Evolutionary conservation across 2,888 invertebrate genomes (phyloP).

Genomic region (Ditylenchus weischeri): DNA sequence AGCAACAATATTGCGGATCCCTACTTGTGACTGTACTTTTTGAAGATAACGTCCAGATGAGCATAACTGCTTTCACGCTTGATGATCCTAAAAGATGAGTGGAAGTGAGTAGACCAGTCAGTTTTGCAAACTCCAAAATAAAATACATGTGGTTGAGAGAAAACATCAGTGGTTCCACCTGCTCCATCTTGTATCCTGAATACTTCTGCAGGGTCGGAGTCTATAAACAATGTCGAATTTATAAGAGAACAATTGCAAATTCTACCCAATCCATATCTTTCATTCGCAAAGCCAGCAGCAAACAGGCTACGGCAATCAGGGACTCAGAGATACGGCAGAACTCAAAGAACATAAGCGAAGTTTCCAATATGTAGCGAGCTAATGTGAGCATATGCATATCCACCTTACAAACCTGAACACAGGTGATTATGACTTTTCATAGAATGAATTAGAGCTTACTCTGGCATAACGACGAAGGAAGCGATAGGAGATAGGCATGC

Average conservation of each 20-base stretch:
- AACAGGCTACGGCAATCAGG: conserved; percentile 80
- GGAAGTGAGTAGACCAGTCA: too few relatives aligned
- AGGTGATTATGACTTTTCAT: too few relatives aligned
- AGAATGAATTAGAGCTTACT: conserved; percentile 52
- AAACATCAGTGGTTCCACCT: conserved; percentile 46
- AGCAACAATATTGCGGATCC: too few relatives aligned
- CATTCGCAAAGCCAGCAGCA: conserved; percentile 84
- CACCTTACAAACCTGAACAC: not conserved
- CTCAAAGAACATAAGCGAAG: conserved; percentile 84
- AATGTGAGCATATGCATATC: conserved; percentile 63
- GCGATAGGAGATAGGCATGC: conserved; percentile 92
- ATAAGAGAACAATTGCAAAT: conserved; percentile 11
- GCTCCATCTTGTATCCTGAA: conserved; percentile 40
- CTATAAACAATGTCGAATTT: conserved; percentile 24
- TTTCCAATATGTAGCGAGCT: conserved; percentile 88
- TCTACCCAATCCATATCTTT: conserved; percentile 38
- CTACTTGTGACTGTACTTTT: too few relatives aligned
- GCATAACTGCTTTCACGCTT: too few relatives aligned
- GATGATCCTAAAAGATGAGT: too few relatives aligned
- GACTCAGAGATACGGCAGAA: conserved; percentile 78
- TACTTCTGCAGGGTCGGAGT: conserved; percentile 48
- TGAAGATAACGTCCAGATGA: too few relatives aligned
- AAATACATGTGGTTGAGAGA: conserved; percentile 46
- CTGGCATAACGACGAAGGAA: conserved; percentile 88
- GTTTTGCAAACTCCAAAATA: too few relatives aligned